Percentiles rank a stretch among this genome's conserved stretches.
phyloP scores from a whole-genome alignment of 1,140 invertebrate species.

The Drosophila lacteicornis region DNA sequence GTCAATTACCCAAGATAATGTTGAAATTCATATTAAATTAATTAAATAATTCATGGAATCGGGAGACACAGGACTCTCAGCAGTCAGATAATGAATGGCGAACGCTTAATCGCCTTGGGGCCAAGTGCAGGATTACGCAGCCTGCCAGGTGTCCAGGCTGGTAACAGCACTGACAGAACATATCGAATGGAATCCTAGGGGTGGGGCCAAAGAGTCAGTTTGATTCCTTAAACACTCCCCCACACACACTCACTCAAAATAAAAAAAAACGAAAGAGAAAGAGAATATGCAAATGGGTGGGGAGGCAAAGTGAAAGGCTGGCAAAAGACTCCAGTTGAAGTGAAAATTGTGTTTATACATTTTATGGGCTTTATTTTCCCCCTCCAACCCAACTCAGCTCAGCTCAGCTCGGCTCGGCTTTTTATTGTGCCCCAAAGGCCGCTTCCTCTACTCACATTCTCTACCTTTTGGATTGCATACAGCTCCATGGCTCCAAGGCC shows the following conservation, averaged over 20 bases:
- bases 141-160: not conserved
- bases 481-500: not conserved
- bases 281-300: not conserved
- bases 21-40: slow-evolving; percentile 1
- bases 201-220: not conserved
- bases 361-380: slow-evolving; percentile 37
- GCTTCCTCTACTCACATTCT: slow-evolving; percentile 2
- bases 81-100: too few relatives aligned
- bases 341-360: slow-evolving; percentile 70
- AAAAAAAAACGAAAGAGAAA: not conserved
- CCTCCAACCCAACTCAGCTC: not conserved
- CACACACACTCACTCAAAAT: not conserved
- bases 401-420: not conserved
- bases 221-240: slow-evolving; percentile 1
- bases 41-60: slow-evolving; percentile 1
- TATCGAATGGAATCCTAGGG: not conserved
- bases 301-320: slow-evolving; percentile 31
- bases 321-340: slow-evolving; percentile 57
- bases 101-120: too few relatives aligned
- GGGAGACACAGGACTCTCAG: too few relatives aligned
- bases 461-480: slow-evolving; percentile 2
- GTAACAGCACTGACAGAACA: too few relatives aligned
- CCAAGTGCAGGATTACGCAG: not conserved
- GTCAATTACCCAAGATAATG: slow-evolving; percentile 12
- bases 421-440: slow-evolving; percentile 57